Evolutionary conservation across 1,140 invertebrate genomes (phyloP).

Genomic region (Cyclina sinensis): DNA sequence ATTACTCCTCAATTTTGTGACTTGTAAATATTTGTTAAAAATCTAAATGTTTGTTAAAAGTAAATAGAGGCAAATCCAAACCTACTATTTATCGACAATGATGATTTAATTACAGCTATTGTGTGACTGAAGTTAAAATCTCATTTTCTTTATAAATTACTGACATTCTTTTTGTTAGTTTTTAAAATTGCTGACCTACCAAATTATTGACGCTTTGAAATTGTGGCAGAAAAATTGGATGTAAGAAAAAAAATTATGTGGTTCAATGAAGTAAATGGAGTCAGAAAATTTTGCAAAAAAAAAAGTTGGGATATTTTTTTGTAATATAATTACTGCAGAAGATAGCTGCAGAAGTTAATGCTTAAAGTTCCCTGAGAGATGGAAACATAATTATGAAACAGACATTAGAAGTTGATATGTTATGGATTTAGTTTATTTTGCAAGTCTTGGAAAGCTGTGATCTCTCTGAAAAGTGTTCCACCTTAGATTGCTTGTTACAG

Average conservation of each 20-base stretch:
- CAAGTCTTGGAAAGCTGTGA: too few species aligned
- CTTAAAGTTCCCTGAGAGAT: too few species aligned
- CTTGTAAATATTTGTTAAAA: background rate
- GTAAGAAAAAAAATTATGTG: background rate
- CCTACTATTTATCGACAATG: background rate
- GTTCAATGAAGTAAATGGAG: background rate
- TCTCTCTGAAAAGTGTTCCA: too few species aligned
- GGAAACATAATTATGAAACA: too few species aligned
- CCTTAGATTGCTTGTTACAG: too few species aligned
- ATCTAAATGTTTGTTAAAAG: background rate
- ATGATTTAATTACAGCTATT: background rate
- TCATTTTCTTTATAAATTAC: background rate
- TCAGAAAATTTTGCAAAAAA: background rate
- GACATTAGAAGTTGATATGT: too few species aligned
- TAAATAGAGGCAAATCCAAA: background rate
- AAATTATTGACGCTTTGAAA: background rate
- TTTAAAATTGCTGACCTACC: background rate
- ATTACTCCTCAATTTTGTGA: background rate
- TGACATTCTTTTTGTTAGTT: background rate
- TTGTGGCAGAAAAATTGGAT: background rate
- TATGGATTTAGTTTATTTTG: too few species aligned
- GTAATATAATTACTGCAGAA: too few species aligned
- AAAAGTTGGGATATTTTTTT: too few species aligned
- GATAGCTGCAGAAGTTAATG: too few species aligned
- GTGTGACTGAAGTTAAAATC: background rate